Conservation (phyloP, 1,140 invertebrate genomes). For the Hesperophylax magnus region DNA sequence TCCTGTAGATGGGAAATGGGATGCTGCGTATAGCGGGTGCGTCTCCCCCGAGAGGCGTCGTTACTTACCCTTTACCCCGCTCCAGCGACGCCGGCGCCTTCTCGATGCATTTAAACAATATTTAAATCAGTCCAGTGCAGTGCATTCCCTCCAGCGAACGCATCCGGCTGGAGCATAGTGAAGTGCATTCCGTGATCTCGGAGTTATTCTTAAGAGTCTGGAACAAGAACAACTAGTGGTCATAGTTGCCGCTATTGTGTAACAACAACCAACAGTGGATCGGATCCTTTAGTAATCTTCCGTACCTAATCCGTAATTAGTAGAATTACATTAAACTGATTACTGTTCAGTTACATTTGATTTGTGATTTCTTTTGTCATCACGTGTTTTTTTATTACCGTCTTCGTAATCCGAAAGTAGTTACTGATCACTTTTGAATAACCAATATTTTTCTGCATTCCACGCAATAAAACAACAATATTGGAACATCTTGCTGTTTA, state of each 20-base stretch:
- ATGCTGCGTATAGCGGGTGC: neutral
- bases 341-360: no score
- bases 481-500: no score
- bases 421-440: no score
- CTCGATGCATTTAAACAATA: conserved; percentile 3
- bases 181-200: conserved; percentile 24
- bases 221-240: neutral
- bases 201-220: neutral
- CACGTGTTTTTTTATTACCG: no score
- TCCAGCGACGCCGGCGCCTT: conserved; percentile 9
- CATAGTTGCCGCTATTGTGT: conserved; percentile 5
- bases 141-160: conserved; percentile 30
- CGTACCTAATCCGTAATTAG: no score
- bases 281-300: no score
- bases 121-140: conserved; percentile 28
- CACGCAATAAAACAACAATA: no score
- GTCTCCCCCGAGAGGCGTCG: conserved; percentile 5
- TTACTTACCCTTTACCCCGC: neutral
- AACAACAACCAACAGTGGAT: neutral
- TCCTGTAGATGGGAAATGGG: no score
- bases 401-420: no score
- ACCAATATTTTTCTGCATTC: no score
- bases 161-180: conserved; percentile 27
- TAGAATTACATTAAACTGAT: no score
- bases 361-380: no score